Percentiles rank a stretch among this genome's conserved stretches.
Conservation (phyloP, 2,888 invertebrate species). For the Caenorhabditis uteleia region DNA sequence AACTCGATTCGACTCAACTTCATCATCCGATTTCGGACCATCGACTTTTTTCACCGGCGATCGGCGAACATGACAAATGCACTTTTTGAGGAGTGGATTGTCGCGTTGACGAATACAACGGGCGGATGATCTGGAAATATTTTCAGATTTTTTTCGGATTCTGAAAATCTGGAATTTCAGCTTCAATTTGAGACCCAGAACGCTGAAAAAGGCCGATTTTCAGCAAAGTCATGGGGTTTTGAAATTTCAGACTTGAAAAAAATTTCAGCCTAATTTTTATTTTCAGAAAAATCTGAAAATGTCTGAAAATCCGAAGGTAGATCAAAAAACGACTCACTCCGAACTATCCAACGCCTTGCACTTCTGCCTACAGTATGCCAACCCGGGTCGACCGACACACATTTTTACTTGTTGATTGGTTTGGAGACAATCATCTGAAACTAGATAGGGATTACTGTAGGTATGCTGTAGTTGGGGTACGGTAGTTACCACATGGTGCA, state of each 20-base stretch:
- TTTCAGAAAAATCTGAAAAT: too few species aligned
- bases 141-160: background rate
- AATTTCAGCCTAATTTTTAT: too few species aligned
- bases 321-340: conserved; percentile 13
- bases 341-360: conserved; percentile 33
- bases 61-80: conserved; percentile 49
- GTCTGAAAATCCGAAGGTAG: background rate
- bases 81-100: conserved; percentile 45
- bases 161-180: too few species aligned
- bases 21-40: conserved; percentile 12
- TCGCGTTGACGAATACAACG: conserved; percentile 48
- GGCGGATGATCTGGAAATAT: conserved; percentile 30
- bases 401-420: conserved; percentile 12
- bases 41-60: conserved; percentile 24
- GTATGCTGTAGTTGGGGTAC: too few species aligned
- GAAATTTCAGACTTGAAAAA: too few species aligned
- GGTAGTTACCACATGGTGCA: too few species aligned
- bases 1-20: conserved; percentile 31
- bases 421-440: too few species aligned
- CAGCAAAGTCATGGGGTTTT: too few species aligned
- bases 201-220: too few species aligned
- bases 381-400: conserved; percentile 40
- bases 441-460: too few species aligned
- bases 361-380: conserved; percentile 36
- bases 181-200: too few species aligned